These are phyloP conservation scores for Myotis yumanensis DNA, from an alignment of 2,113 vertebrate species.

Conservation along the genomic window DNA sequence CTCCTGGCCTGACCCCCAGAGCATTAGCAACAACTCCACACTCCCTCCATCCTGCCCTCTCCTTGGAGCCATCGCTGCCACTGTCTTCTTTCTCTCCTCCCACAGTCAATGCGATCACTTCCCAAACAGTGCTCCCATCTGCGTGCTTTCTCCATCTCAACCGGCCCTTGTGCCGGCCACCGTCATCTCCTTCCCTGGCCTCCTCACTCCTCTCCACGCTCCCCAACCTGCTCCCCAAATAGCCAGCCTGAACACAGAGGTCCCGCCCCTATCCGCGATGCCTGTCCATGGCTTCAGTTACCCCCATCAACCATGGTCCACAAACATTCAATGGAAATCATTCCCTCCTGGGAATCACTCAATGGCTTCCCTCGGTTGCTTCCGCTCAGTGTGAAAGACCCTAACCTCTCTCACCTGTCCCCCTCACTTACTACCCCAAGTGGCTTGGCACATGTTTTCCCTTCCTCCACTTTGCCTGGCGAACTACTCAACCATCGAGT, in stretches of 20 bases:
- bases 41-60: not conserved
- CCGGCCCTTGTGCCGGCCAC: not conserved
- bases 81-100: not conserved
- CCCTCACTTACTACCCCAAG: not conserved
- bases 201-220: not conserved
- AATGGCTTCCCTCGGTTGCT: not conserved
- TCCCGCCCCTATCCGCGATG: not conserved
- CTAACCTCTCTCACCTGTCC: too few species aligned
- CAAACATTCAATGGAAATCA: not conserved
- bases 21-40: too few species aligned
- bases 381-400: not conserved
- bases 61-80: rapidly evolving
- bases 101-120: not conserved
- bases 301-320: not conserved
- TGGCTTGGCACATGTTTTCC: not conserved
- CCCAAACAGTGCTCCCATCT: not conserved
- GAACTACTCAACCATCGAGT: not conserved
- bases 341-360: not conserved
- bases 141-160: not conserved
- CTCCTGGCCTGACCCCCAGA: not conserved
- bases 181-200: too few species aligned
- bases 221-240: not conserved
- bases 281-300: not conserved
- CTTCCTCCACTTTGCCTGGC: not conserved
- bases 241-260: not conserved